Evolutionary conservation across 2,797 vertebrate genomes (phyloP), one percentile per base, ranked within the genome.

Genomic region (Mus minutoides): DNA sequence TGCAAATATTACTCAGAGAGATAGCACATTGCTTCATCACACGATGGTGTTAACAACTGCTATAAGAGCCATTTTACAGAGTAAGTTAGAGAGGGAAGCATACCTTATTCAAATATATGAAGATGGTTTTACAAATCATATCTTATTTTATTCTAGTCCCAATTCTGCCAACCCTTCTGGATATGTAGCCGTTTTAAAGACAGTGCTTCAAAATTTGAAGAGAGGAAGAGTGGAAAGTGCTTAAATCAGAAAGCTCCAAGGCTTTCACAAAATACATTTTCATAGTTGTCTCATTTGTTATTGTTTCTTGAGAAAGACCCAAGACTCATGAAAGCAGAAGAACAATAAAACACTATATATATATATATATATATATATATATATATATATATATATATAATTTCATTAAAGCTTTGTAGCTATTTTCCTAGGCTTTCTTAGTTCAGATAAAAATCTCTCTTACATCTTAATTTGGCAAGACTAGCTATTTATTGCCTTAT

Each of bases 81-180:
- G 93, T 97, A 87, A 89, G 86, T 96, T 97, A 96, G 88, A 91
- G 88, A 71, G 90, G 60, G 64, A 91, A 96, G 96, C 92, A 94
- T 97, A 97, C 97, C 96, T 98, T 97, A 98, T 97, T 98, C 97
- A 97, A 97, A 98, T 97, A 97, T 96, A 97, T 97, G 95, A 98
- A 98, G 95, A 97, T 96, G 94, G 96, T 96, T 97, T 97, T 97
- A 97, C 96, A 97, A 96, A 98, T 97, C 94, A 13, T 83, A 97
- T 96, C 97, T 94, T 98, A 97, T 97, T 98, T 97, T 97, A 94
- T 97, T 97, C 92, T 92, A 97, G 94, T 92, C 93, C 95, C 96
- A 94, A 95, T 97, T 97, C 97, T 98, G 97, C 97, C 97, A 97
- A 86, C 96, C 96, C 96, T 97, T 98, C 95, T 97, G 97, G 96